Percentiles rank a stretch among this genome's conserved stretches.
phyloP scores from a whole-genome alignment of 1,140 invertebrate species.

The Akabosia matsudoensis region DNA sequence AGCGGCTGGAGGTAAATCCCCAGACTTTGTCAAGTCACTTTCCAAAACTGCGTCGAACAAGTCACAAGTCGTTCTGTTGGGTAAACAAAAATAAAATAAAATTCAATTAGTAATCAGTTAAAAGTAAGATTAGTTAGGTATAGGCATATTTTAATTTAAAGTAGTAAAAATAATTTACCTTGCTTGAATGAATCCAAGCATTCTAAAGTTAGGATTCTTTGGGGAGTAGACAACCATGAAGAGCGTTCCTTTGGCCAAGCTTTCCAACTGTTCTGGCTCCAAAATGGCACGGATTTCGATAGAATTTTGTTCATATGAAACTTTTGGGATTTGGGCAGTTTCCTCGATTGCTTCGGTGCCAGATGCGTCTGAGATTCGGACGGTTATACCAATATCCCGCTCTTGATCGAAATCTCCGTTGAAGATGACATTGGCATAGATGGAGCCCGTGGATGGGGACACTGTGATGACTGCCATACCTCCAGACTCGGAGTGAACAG shows the following conservation, averaged over 20 bases:
- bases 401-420: conserved; percentile 74
- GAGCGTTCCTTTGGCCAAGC: conserved; percentile 39
- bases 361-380: conserved; percentile 61
- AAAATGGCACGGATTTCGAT: conserved; percentile 44
- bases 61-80: no score
- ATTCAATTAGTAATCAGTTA: no score
- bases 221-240: conserved; percentile 64
- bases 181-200: conserved; percentile 44
- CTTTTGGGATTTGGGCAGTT: conserved; percentile 53
- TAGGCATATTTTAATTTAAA: no score
- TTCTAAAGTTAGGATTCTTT: conserved; percentile 55
- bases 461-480: conserved; percentile 81
- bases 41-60: no score
- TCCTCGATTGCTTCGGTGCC: conserved; percentile 67
- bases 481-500: conserved; percentile 58
- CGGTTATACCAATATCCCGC: conserved; percentile 64
- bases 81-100: no score
- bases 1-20: no score
- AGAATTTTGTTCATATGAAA: conserved; percentile 48
- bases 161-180: no score
- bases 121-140: no score
- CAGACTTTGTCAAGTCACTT: no score
- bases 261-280: conserved; percentile 40
- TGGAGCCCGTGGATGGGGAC: conserved; percentile 68
- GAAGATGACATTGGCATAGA: conserved; percentile 76